A percentile compares a stretch with the other conserved stretches of the same genome.
Conservation (phyloP, 2,797 vertebrate species). For the Neopelma chrysocephalum region DNA sequence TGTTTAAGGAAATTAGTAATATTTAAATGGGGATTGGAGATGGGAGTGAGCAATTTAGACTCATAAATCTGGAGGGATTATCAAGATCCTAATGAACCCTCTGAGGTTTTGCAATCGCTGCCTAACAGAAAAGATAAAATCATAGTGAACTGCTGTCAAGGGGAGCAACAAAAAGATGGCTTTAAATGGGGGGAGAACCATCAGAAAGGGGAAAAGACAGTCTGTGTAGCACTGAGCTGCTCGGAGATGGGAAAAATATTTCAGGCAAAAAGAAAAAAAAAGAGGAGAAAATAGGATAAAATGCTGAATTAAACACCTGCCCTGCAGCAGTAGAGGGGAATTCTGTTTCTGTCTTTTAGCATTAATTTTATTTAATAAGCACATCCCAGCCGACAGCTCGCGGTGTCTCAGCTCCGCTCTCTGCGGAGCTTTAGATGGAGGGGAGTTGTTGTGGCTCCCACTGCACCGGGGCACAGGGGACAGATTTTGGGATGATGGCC, state of each 20-base stretch:
- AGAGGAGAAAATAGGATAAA: conserved; percentile 8
- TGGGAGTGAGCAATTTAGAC: conserved; percentile 56
- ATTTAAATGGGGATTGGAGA: conserved; percentile 61
- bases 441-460: background rate
- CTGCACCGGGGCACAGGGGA: background rate
- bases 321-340: conserved; percentile 9
- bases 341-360: conserved; percentile 50
- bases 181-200: background rate
- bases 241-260: conserved; percentile 13
- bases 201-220: background rate
- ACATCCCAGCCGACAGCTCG: background rate
- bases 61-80: conserved; percentile 79
- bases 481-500: background rate
- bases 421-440: background rate
- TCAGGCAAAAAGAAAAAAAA: background rate
- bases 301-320: conserved; percentile 41
- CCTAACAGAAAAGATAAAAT: conserved; percentile 74
- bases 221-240: background rate
- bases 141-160: conserved; percentile 39
- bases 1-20: conserved; percentile 60
- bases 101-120: conserved; percentile 63
- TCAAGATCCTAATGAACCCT: conserved; percentile 73
- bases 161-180: background rate
- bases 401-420: background rate
- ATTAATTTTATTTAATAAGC: conserved; percentile 52